Evolutionary conservation across 2,113 vertebrate genomes (phyloP).

Genomic region (Pteropus alecto): DNA sequence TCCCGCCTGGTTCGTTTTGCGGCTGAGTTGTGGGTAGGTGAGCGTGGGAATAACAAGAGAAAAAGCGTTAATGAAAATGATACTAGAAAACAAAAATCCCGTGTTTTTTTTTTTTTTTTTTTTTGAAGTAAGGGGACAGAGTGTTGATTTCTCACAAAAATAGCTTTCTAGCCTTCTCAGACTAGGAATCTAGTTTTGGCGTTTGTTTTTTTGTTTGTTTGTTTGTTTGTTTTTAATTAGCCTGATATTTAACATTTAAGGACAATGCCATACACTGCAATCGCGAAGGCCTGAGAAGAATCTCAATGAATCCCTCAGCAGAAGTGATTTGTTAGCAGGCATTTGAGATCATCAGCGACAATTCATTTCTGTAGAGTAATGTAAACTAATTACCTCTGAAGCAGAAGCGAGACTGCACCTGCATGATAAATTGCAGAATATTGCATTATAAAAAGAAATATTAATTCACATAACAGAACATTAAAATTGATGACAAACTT

Average conservation of each 20-base stretch:
- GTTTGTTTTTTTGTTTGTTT: not conserved
- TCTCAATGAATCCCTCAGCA: conserved; percentile 55
- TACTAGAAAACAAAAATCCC: conserved; percentile 34
- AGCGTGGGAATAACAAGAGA: not conserved
- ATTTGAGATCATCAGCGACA: conserved; percentile 71
- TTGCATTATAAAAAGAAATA: conserved; percentile 77
- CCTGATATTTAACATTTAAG: conserved; percentile 50
- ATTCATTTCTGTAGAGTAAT: conserved; percentile 81
- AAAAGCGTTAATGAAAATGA: conserved; percentile 40
- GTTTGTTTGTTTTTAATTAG: not conserved
- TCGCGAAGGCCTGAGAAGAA: conserved; percentile 48
- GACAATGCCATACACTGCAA: not conserved
- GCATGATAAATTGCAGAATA: conserved; percentile 71
- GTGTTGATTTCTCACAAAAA: not conserved
- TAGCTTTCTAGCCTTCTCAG: not conserved
- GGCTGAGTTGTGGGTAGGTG: not conserved
- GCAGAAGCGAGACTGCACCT: conserved; percentile 64
- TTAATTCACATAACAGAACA: conserved; percentile 78
- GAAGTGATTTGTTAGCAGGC: conserved; percentile 75
- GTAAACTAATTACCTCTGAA: conserved; percentile 81
- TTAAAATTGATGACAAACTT: conserved; percentile 81
- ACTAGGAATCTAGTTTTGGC: not conserved
- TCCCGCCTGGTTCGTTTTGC: not conserved
- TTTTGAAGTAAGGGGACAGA: not conserved
- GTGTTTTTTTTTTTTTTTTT: no score